These are phyloP conservation scores for Omphaloscelis lunosa DNA, from an alignment of 2,888 invertebrate genomes.

Conservation along the genomic window DNA sequence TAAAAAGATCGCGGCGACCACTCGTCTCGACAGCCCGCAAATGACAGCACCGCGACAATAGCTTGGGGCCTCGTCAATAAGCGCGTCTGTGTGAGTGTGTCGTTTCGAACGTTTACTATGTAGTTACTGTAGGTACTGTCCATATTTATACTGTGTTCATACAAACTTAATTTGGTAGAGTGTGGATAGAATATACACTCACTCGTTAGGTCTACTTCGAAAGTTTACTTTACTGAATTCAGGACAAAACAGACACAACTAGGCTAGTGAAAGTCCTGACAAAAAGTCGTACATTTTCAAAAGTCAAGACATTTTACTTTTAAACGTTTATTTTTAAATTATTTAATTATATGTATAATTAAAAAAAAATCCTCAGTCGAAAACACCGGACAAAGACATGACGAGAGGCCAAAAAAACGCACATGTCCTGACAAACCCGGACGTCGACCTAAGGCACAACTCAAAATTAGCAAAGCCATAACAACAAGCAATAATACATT, in stretches of 20 bases:
- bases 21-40: too few relatives aligned
- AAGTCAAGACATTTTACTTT: neutral
- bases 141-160: neutral
- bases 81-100: too few relatives aligned
- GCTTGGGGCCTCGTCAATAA: too few relatives aligned
- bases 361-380: neutral
- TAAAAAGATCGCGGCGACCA: too few relatives aligned
- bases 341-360: neutral
- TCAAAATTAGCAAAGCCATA: neutral
- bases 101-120: too few relatives aligned
- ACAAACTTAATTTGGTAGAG: neutral
- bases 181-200: neutral
- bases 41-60: too few relatives aligned
- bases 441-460: neutral
- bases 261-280: neutral
- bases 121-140: too few relatives aligned
- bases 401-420: neutral
- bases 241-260: neutral
- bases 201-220: neutral
- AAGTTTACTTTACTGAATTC: neutral
- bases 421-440: neutral
- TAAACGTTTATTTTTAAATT: neutral
- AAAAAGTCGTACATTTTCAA: neutral
- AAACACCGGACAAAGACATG: neutral
- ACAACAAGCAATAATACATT: neutral